A percentile compares a stretch with the other conserved stretches of the same genome.
These are phyloP conservation scores for Hololepta plana DNA, from an alignment of 2,888 invertebrate genomes.

Conservation along the genomic window DNA sequence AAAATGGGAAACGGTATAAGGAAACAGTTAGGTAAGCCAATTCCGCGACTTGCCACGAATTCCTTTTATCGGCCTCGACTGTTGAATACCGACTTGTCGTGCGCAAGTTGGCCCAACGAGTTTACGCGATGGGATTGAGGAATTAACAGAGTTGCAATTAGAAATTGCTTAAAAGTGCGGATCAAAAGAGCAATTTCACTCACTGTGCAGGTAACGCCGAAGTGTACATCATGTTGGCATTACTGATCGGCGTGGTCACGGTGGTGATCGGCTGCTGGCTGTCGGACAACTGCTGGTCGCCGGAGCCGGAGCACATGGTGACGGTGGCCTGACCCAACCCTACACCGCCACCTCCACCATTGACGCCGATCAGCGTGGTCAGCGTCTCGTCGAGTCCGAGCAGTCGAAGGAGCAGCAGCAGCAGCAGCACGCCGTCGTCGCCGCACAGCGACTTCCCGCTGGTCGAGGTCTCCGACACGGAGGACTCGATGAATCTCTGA, in stretches of 20 bases:
- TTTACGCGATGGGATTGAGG: not conserved
- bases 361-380: conserved; percentile 19
- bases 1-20: conserved; percentile 53
- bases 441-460: conserved; percentile 27
- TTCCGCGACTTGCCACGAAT: not conserved
- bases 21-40: conserved; percentile 38
- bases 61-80: conserved; percentile 2
- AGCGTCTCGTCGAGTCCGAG: conserved; percentile 12
- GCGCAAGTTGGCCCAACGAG: not conserved
- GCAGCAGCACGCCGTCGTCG: conserved; percentile 17
- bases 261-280: conserved; percentile 62
- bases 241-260: conserved; percentile 52
- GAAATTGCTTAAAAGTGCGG: too few species aligned
- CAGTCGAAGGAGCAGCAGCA: conserved; percentile 11
- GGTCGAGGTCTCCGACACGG: conserved; percentile 18
- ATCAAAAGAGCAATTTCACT: too few species aligned
- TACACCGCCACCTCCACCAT: conserved; percentile 39
- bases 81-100: not conserved
- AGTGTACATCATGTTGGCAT: conserved; percentile 54
- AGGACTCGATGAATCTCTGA: conserved; percentile 15
- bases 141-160: not conserved
- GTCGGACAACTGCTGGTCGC: conserved; percentile 63
- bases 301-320: conserved; percentile 47
- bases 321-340: conserved; percentile 51
- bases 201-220: conserved; percentile 61